Evolutionary conservation across 2,888 invertebrate species (phyloP).

Genomic region (Brachypalpus laphriformis): DNA sequence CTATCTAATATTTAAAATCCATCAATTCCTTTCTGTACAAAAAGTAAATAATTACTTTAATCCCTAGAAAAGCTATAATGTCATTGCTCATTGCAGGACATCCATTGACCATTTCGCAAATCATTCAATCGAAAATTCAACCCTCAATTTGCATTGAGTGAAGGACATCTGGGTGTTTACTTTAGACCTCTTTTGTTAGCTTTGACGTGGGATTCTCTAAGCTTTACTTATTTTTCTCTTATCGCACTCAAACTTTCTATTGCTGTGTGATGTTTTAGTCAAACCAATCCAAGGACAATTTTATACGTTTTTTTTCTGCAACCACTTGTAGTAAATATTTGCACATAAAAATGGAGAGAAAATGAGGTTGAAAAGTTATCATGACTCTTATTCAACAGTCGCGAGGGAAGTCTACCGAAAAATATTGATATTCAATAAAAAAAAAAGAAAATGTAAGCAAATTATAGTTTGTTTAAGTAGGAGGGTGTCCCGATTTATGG

Average conservation of each 20-base stretch:
- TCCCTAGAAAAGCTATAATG: not conserved
- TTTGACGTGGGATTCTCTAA: not conserved
- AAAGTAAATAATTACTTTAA: not conserved
- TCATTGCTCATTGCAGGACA: conserved; percentile 1
- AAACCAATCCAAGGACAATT: not conserved
- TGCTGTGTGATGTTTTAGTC: not conserved
- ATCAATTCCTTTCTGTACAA: not conserved
- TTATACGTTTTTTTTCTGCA: not conserved
- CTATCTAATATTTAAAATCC: not conserved
- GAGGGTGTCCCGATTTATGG: conserved; percentile 38
- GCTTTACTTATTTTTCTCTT: not conserved
- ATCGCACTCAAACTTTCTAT: not conserved
- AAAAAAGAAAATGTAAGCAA: not conserved
- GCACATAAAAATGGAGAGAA: conserved; percentile 27
- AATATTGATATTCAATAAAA: conserved; percentile 38
- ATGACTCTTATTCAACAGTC: conserved; percentile 44
- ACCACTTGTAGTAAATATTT: conserved; percentile 49
- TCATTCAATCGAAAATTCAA: not conserved
- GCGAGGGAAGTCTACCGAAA: conserved; percentile 40
- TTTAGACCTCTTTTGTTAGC: not conserved
- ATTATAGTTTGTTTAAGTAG: conserved; percentile 48
- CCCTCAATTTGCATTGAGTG: not conserved
- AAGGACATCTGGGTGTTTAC: conserved; percentile 1
- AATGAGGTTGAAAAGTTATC: conserved; percentile 42
- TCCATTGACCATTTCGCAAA: not conserved